Evolutionary conservation across 2,888 invertebrate genomes (phyloP).

Genomic region (Conops quadrifasciatus): DNA sequence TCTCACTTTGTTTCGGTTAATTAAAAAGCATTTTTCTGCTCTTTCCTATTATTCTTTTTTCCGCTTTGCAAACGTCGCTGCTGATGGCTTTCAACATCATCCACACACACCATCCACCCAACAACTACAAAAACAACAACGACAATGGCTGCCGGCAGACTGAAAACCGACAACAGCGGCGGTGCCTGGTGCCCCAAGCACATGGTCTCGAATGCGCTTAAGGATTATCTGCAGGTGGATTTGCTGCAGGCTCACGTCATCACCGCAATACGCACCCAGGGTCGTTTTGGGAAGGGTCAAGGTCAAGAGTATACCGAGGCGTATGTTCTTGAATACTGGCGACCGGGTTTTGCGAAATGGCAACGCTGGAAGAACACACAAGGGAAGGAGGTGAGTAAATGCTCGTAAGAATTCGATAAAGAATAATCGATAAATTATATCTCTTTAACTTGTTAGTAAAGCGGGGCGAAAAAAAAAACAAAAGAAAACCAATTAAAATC

Average conservation of each 20-base stretch:
- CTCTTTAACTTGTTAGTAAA: no score
- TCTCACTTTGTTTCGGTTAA: constrained; percentile 30
- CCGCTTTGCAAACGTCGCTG: background rate
- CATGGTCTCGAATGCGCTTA: constrained; percentile 75
- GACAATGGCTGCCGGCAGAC: constrained; percentile 68
- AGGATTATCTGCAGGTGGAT: constrained; percentile 82
- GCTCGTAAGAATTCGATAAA: no score
- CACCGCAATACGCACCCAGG: constrained; percentile 80
- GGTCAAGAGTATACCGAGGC: constrained; percentile 84
- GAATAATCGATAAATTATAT: no score
- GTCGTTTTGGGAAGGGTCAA: constrained; percentile 82
- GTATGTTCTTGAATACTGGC: constrained; percentile 81
- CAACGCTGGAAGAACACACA: constrained; percentile 77
- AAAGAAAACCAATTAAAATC: no score
- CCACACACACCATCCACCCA: background rate
- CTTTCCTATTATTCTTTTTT: constrained; percentile 3
- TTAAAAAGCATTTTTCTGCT: constrained; percentile 27
- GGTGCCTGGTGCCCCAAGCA: constrained; percentile 88
- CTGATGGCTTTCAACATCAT: constrained; percentile 16
- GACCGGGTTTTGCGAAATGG: constrained; percentile 77
- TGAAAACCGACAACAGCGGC: constrained; percentile 79
- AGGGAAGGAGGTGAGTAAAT: constrained; percentile 73
- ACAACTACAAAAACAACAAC: constrained; percentile 8
- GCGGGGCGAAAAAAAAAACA: no score
- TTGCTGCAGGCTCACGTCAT: constrained; percentile 73